Percentiles rank a stretch among this genome's conserved stretches.
phyloP scores from a whole-genome alignment of 30 jellyfish, hydroid and myxozoan genomes.

The Chironex yamaguchii region DNA sequence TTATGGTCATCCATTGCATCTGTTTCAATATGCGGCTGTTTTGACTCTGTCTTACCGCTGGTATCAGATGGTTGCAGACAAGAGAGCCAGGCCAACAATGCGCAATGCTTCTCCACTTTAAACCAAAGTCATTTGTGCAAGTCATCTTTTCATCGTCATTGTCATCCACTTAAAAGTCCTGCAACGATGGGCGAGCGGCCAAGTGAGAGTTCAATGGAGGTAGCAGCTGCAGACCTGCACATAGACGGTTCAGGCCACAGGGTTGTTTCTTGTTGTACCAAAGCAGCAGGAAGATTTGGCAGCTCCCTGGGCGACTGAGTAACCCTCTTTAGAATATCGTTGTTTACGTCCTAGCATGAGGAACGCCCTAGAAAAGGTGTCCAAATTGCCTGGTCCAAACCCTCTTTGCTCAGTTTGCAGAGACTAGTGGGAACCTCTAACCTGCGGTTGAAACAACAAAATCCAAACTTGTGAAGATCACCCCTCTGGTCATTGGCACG shows the following conservation, averaged over 20 bases:
- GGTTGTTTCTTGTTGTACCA: background rate
- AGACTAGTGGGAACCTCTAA: background rate
- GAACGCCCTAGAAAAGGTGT: background rate
- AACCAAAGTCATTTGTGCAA: background rate
- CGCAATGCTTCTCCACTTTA: background rate
- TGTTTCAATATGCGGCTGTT: background rate
- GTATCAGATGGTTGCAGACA: background rate
- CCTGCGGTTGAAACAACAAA: background rate
- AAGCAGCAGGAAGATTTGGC: background rate
- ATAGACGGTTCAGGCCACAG: background rate
- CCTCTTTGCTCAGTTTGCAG: background rate
- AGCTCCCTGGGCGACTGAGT: background rate
- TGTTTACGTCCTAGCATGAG: background rate
- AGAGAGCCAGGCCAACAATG: background rate
- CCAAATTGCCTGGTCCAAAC: background rate
- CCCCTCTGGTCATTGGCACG: background rate
- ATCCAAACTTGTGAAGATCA: background rate
- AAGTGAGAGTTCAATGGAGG: background rate
- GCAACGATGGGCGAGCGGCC: background rate
- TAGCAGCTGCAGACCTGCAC: background rate
- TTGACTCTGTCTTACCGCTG: background rate
- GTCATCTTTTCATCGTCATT: background rate
- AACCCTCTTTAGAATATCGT: background rate
- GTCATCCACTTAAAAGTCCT: background rate
- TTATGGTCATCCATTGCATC: background rate